These are phyloP conservation scores for Alcis repandata DNA, from an alignment of 2,888 invertebrate species.

Conservation along the genomic window DNA sequence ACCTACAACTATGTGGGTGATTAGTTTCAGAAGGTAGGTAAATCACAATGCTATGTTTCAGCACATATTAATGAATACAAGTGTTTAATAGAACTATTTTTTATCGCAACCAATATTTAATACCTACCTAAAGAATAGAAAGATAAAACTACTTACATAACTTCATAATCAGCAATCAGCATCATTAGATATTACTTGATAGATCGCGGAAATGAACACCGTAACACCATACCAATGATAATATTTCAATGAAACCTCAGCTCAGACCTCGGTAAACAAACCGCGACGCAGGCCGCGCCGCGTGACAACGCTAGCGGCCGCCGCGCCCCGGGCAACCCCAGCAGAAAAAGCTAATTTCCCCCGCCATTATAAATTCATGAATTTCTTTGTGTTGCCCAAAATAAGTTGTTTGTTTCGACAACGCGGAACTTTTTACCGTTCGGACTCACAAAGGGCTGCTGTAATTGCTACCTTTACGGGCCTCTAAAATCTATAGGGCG, in stretches of 20 bases:
- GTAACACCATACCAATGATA: background rate
- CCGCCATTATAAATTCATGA: slow-evolving; percentile 81
- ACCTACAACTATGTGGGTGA: no score
- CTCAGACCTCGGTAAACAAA: background rate
- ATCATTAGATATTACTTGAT: no score
- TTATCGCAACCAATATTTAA: no score
- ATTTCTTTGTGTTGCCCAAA: slow-evolving; percentile 75
- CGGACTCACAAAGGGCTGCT: slow-evolving; percentile 60
- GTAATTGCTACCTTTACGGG: slow-evolving; percentile 65
- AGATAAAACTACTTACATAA: no score
- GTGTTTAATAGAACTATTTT: no score
- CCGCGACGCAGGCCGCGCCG: background rate
- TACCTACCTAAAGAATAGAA: no score
- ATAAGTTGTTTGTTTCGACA: slow-evolving; percentile 81
- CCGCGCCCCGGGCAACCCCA: slow-evolving; percentile 41
- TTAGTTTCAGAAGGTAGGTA: no score
- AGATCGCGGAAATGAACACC: background rate
- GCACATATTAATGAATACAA: no score
- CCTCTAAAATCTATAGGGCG: slow-evolving; percentile 48
- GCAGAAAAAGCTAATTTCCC: slow-evolving; percentile 81
- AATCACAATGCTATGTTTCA: no score
- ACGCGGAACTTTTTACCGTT: slow-evolving; percentile 60
- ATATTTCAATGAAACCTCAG: background rate
- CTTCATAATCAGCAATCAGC: no score
- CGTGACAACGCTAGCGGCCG: slow-evolving; percentile 22